Evolutionary conservation across 2,113 vertebrate genomes (phyloP), one percentile per base, ranked within the genome.

Genomic region (Smithornis capensis): DNA sequence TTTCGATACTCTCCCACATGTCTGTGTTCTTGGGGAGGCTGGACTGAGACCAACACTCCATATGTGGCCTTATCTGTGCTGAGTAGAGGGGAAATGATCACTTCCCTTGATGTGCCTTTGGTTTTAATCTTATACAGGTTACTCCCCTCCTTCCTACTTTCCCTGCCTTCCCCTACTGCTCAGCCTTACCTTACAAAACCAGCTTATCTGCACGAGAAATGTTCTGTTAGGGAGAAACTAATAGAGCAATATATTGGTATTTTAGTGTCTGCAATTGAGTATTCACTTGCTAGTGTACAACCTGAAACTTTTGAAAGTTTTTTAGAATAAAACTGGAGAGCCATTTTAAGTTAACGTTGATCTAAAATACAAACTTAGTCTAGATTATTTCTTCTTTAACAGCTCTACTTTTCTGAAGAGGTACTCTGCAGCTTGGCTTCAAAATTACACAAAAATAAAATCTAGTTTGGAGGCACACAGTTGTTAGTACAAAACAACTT

Each of bases 1-100:
- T 3, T 65, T 29, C 33, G 17, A 77, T 19, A 45, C 14, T 33
- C 1, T 52, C 5, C 4, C 1, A 0, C 2, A 1, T 28, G 11
- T 85, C 6, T 69, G 4, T 53, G 0, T 69, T 63, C 14, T 10
- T 76, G 40, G 22, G 25, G 19, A 77, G 13, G 24, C 13, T 29
- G 45, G 50, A 67, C 6, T 74, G 35, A 33, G 16, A 42, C 31
- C 6, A 50, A 17, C 33, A 47, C 23, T 69, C 27, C 15, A 1
- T 50, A 6, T 37, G 17, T 69, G 45, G 27, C 31, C 22, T 70
- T 28, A 45, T 19, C 29, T 45, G 15, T 59, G 50, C 67, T 62
- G 40, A 74, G 13, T 25, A 57, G 82, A 78, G 45, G 17, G 17
- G 22, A 80, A 45, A 31, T 22, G 4, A 53, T 69, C 19, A 24